Percentiles rank a stretch among this genome's conserved stretches.
Conservation (phyloP, 2,113 vertebrate species). For the Candoia aspera region DNA sequence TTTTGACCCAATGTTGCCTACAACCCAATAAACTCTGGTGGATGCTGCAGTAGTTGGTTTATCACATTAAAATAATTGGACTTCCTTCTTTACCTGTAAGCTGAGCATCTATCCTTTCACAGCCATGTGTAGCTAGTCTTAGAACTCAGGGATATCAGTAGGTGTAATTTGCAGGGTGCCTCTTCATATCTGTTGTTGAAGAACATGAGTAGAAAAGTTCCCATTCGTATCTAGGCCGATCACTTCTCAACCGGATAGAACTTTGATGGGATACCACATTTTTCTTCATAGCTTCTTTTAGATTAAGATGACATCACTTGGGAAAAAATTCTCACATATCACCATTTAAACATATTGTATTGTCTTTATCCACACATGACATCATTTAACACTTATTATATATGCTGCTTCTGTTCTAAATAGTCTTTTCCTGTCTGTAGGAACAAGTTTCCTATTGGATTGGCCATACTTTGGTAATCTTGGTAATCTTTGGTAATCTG, state of each 20-base stretch:
- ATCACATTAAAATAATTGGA: neutral
- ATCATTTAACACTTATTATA: neutral
- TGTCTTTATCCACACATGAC: neutral
- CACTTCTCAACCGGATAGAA: no score
- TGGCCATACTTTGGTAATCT: neutral
- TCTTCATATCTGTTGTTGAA: no score
- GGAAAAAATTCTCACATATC: neutral
- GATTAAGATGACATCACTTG: neutral
- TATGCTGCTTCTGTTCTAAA: neutral
- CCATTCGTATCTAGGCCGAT: no score
- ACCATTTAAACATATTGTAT: neutral
- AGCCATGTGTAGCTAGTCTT: no score
- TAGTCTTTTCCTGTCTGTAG: neutral
- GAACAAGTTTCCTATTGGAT: neutral
- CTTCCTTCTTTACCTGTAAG: neutral
- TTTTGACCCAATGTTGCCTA: neutral
- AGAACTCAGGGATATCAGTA: no score
- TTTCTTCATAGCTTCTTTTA: neutral
- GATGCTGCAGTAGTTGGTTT: neutral
- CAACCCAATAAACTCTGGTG: no score
- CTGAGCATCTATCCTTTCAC: no score
- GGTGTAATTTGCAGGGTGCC: no score
- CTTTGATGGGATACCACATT: neutral
- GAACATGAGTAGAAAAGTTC: no score
- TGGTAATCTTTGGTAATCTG: neutral